Evolutionary conservation across 2,797 vertebrate species (phyloP), one percentile per base, ranked within the genome.

Genomic region (Rachycentron canadum): DNA sequence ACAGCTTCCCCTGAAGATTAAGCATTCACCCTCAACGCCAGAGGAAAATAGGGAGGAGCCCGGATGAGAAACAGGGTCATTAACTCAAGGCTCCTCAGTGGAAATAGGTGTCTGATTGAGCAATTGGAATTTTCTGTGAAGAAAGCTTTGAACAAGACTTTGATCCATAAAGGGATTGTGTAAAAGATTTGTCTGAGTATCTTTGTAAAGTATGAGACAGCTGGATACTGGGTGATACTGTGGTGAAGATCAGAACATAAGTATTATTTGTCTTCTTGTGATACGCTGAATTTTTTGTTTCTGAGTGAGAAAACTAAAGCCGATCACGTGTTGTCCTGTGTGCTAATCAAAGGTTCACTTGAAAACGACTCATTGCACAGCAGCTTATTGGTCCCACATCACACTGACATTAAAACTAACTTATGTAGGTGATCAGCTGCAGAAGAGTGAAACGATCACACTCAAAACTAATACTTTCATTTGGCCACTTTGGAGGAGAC

Each of bases 1-100:
- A 92, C 92, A 94, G 88, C 87, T 85, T 79, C 74, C 85, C 82
- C 90, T 73, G 76, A 91, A 92, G 91, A 94, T 92, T 83, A 94
- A 94, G 83, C 80, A 79, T 86, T 91, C 81, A 83, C 75, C 84
- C 88, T 78, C 78, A 57, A 76, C 1, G 79, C 85, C 79, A 72
- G 80, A 82, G 82, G 87, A 86, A 87, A 91, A 86, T 55, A 81
- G 52, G 87, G 86, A 90, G 85, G 84, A 90, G 84, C 81, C 83
- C 82, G 84, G 85, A 90, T 91, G 87, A 93, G 82, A 90, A 92
- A 92, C 85, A 85, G 86, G 89, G 90, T 92, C 90, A 90, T 93
- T 94, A 92, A 88, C 87, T 83, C 59, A 58, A 82, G 78, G 82
- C 73, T 81, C 73, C 77, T 86, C 84, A 0, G 76, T 47, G 21